Conservation (phyloP, 2,888 invertebrate genomes). For the Diogma glabrata region DNA sequence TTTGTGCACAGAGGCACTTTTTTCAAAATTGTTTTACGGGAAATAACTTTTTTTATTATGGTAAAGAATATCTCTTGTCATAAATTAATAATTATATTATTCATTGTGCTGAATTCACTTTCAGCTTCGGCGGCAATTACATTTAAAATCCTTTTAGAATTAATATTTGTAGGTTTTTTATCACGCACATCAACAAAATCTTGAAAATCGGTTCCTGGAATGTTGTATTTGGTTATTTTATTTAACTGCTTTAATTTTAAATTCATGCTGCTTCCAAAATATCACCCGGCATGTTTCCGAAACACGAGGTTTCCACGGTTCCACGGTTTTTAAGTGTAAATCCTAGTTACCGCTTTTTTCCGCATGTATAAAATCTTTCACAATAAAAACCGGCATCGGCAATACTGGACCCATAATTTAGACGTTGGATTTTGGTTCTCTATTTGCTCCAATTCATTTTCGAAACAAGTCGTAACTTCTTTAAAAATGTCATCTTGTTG, state of each 20-base stretch:
- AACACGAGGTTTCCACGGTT: too few relatives aligned
- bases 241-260: background rate
- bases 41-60: background rate
- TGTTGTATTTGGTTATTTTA: background rate
- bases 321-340: too few relatives aligned
- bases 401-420: too few relatives aligned
- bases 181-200: background rate
- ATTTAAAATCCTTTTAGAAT: background rate
- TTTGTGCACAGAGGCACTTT: too few relatives aligned
- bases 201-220: background rate
- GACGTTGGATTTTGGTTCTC: too few relatives aligned
- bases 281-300: background rate
- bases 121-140: background rate
- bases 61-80: background rate
- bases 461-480: too few relatives aligned
- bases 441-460: too few relatives aligned
- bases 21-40: too few relatives aligned
- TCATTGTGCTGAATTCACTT: background rate
- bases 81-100: background rate
- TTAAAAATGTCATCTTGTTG: too few relatives aligned
- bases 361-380: too few relatives aligned
- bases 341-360: too few relatives aligned
- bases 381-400: too few relatives aligned
- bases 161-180: background rate
- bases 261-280: background rate